phyloP scores from a whole-genome alignment of 2,113 vertebrate genomes.

The Percina caprodes region DNA sequence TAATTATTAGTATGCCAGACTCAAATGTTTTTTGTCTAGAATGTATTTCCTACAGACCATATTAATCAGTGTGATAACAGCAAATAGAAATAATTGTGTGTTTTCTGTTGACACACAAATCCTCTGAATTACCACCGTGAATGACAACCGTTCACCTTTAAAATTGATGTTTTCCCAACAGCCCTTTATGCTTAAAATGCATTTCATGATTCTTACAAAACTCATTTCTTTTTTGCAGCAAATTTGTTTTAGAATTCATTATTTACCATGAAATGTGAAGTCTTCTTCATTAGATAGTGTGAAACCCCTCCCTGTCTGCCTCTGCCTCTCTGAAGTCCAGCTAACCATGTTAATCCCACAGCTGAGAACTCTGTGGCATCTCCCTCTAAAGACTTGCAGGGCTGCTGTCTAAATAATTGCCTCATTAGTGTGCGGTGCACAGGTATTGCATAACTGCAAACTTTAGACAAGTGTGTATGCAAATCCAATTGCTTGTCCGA shows the following conservation, averaged over 20 bases:
- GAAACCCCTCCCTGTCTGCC: slow-evolving; percentile 76
- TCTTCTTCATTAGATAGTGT: slow-evolving; percentile 79
- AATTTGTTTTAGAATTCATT: slow-evolving; percentile 82
- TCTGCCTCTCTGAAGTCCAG: slow-evolving; percentile 76
- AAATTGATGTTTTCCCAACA: slow-evolving; percentile 64
- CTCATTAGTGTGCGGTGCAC: slow-evolving; percentile 81
- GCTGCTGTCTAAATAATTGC: slow-evolving; percentile 81
- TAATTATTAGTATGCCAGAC: slow-evolving; percentile 71
- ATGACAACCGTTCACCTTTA: slow-evolving; percentile 63
- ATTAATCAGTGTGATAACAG: slow-evolving; percentile 79
- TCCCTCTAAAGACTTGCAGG: slow-evolving; percentile 63
- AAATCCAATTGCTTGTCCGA: slow-evolving; percentile 77
- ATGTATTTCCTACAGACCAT: slow-evolving; percentile 70
- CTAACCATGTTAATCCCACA: slow-evolving; percentile 76
- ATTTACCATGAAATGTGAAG: slow-evolving; percentile 83
- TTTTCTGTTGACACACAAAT: slow-evolving; percentile 49
- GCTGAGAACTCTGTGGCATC: slow-evolving; percentile 58
- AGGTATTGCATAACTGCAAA: slow-evolving; percentile 77
- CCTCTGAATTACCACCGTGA: slow-evolving; percentile 74
- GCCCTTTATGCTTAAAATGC: slow-evolving; percentile 69
- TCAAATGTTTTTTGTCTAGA: slow-evolving; percentile 68
- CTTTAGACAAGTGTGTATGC: slow-evolving; percentile 76
- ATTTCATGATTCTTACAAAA: slow-evolving; percentile 53
- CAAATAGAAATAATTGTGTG: slow-evolving; percentile 42
- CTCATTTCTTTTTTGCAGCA: slow-evolving; percentile 73